Evolutionary conservation across 2,888 invertebrate genomes (phyloP), one percentile per base, ranked within the genome.

Genomic region (Sicus ferrugineus): DNA sequence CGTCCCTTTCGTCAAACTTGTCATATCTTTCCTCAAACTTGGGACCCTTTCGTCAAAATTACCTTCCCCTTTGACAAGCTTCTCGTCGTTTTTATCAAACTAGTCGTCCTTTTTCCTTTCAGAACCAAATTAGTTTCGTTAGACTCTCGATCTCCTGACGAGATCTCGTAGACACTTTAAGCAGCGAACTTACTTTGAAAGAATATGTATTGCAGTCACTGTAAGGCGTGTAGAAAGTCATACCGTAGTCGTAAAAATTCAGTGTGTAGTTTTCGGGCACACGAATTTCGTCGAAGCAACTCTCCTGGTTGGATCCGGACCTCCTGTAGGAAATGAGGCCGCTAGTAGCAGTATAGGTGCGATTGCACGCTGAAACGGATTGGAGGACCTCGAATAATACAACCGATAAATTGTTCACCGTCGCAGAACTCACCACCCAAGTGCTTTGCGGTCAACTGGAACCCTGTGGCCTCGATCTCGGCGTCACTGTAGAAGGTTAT

Each of bases 201-300:
- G 66, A 73, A 0, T 68, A 48, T 0, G 14, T 26, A 0, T 68
- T 50, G n/a, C 73, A 71, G 11, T 69, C 69, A 6, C 21, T 16
- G 1, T 83, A 78, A 34, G 75, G 77, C 7, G 88, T 76, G 9
- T 75, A 73, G 58, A 91, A 86, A 6, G 70, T 54, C 46, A 67
- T 11, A 26, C 48, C n/a, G 16, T 84, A 81, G 75, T 92, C 90
- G 79, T 91, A 93, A 0, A 93, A 76, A 0, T 93, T 89, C 73
- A 96, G 88, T 0, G 91, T 92, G 77, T 85, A 87, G 81, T 89
- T 91, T 75, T 82, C 87, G 1, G 90, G 89, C 0, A 91, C 90
- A 1, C 86, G 87, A 52, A 96, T 91, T 2, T 88, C 87, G 4
- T 91, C 88, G 66, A 85, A 85, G 79, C 96, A 96, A 9, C 0